Base-by-base conservation (phyloP, 2,888 invertebrate species). In the Morinoia aosen region DNA sequence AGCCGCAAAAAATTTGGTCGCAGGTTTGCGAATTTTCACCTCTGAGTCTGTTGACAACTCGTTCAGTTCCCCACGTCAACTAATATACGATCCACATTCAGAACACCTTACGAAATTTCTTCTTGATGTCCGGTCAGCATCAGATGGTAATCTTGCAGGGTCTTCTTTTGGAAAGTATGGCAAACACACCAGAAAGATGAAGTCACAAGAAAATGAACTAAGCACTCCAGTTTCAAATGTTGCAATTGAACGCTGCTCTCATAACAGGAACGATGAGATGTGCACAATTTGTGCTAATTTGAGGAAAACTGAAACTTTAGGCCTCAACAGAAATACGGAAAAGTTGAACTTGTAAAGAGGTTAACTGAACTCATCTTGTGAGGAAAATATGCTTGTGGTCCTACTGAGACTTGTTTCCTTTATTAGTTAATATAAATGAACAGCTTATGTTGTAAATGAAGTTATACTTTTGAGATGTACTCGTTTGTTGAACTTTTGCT, bases 101-200 rank as follows among this genome's bases (percentile, higher is more conserved):
- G 95, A 95, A 58, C 95, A 95, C 57, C 58, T 95, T 25, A 58
- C 40, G 95, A 95, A 95, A 58, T 95, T 95, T 61, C 48, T 95
- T 12, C 58, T 19, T 61, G 95, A 95, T 95, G 95, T 64, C n/a
- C 58, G 95, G 11, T 64, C 58, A 48, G 58, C 39, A 19, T 95
- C 95, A 8, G 93, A 57, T 93, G 64, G 58, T 16, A 64, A 95
- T 95, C 48, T 95, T 39, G 48, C 61, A 11, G 95, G 95, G 12
- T 25, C 48, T 95, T 64, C 95, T n/a, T 95, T 95, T 64, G 56
- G 95, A 11, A 95, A 95, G 64, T 95, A 95, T 64, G 95, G 95
- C 61, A 95, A 61, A n/a, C 95, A 95, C 33, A n/a, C 58, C 7
- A 33, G 19, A 25, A 95, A 64, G n/a, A 95, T 58, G 19, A 95